Evolutionary conservation across 2,888 invertebrate genomes (phyloP).

Genomic region (Caenorhabditis sp.): DNA sequence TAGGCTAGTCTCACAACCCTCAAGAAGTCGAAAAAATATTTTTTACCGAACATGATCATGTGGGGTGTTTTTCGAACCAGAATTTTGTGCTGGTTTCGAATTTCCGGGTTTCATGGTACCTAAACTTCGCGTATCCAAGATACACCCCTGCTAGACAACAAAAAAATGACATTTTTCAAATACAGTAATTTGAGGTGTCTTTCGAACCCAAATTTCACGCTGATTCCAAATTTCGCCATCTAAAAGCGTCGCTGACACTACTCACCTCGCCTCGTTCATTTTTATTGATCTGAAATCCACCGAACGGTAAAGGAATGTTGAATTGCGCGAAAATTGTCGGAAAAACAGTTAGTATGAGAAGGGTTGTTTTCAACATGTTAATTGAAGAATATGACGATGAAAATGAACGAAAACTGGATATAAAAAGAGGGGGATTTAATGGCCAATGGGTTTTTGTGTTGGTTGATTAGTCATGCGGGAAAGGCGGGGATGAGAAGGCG

Average conservation of each 20-base stretch:
- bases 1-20: not conserved
- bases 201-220: not conserved
- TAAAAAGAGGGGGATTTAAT: not conserved
- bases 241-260: not conserved
- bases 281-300: constrained; percentile 42
- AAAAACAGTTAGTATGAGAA: constrained; percentile 6
- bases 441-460: not conserved
- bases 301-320: constrained; percentile 52
- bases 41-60: not conserved
- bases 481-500: not conserved
- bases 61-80: not conserved
- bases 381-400: not conserved
- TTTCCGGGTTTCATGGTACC: not conserved
- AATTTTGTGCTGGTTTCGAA: not conserved
- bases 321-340: constrained; percentile 45
- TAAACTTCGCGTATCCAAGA: too few relatives aligned
- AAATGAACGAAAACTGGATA: not conserved
- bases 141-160: too few relatives aligned
- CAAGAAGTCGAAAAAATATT: too few relatives aligned
- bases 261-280: constrained; percentile 45
- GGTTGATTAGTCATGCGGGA: not conserved
- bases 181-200: not conserved
- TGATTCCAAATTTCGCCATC: too few relatives aligned
- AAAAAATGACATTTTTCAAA: too few relatives aligned
- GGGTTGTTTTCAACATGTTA: not conserved